Percentiles rank a stretch among this genome's conserved stretches.
These are phyloP conservation scores for Lethenteron camtschaticum DNA, from an alignment of 2,113 vertebrate species.

Conservation along the genomic window DNA sequence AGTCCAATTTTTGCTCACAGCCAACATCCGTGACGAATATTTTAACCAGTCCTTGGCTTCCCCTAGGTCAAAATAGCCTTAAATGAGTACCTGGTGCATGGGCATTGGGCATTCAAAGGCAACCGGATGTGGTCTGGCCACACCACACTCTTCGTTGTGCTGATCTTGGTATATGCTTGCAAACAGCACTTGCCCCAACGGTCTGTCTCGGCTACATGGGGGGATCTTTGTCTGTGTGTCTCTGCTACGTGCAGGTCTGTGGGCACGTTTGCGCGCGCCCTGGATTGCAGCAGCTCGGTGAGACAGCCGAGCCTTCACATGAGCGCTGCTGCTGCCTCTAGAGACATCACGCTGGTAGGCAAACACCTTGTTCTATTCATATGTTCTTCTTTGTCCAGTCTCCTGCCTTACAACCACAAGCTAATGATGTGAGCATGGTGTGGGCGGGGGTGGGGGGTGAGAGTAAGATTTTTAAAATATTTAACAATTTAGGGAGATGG, in stretches of 20 bases:
- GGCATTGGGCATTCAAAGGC: neutral
- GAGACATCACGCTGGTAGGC: constrained; percentile 87
- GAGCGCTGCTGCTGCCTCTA: constrained; percentile 81
- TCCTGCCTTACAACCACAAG: too few relatives aligned
- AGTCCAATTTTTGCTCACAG: too few relatives aligned
- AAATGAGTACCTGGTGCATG: neutral
- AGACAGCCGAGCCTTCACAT: constrained; percentile 88
- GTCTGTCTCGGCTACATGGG: neutral
- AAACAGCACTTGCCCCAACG: neutral
- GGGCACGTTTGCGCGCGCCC: constrained; percentile 70
- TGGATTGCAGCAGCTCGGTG: constrained; percentile 90
- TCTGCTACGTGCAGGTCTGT: constrained; percentile 38
- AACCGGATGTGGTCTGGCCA: neutral
- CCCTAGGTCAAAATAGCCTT: neutral
- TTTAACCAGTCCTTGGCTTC: too few relatives aligned
- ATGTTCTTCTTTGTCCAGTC: too few relatives aligned
- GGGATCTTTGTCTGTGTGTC: constrained; percentile 6
- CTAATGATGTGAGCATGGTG: too few relatives aligned
- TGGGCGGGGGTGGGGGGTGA: too few relatives aligned
- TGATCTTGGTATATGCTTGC: neutral
- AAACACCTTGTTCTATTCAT: too few relatives aligned
- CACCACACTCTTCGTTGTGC: neutral
- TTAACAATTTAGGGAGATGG: too few relatives aligned
- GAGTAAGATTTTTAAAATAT: too few relatives aligned
- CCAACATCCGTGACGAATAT: too few relatives aligned